These are phyloP conservation scores for Rhinogobio ventralis DNA, from an alignment of 2,797 vertebrate species.

Conservation along the genomic window DNA sequence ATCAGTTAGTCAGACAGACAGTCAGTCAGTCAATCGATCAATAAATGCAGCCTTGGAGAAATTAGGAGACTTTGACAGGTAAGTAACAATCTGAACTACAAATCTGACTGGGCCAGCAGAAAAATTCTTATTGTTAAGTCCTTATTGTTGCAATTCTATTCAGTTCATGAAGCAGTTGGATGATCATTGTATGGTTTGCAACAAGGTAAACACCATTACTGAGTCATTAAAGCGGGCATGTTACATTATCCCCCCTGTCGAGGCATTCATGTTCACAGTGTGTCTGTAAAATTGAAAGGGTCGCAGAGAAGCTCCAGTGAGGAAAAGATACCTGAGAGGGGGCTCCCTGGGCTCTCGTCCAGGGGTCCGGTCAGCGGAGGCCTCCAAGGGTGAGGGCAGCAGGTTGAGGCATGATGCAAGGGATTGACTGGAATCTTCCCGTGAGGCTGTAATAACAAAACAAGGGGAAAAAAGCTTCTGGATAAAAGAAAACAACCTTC, in stretches of 20 bases:
- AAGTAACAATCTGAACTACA: not conserved
- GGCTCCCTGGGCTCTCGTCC: slow-evolving; percentile 79
- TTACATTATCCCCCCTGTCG: slow-evolving; percentile 35
- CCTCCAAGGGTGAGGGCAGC: slow-evolving; percentile 84
- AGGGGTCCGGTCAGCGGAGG: slow-evolving; percentile 76
- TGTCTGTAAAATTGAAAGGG: slow-evolving; percentile 28
- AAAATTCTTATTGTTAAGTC: not conserved
- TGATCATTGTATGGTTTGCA: slow-evolving; percentile 5
- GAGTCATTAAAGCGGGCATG: slow-evolving; percentile 26
- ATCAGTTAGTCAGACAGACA: too few relatives aligned
- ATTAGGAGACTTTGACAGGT: not conserved
- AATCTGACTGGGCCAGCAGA: not conserved
- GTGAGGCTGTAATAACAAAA: slow-evolving; percentile 80
- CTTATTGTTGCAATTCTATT: not conserved
- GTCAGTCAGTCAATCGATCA: too few relatives aligned
- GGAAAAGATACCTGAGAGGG: slow-evolving; percentile 81
- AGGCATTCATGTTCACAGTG: slow-evolving; percentile 14
- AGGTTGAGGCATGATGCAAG: slow-evolving; percentile 90
- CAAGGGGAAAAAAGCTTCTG: not conserved
- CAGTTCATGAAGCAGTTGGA: slow-evolving; percentile 2
- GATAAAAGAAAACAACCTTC: not conserved
- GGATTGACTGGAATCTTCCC: slow-evolving; percentile 93
- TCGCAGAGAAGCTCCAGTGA: slow-evolving; percentile 6
- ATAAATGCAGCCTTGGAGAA: not conserved
- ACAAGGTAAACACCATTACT: slow-evolving; percentile 27